These are phyloP conservation scores for Lacerta agilis DNA, from an alignment of 2,797 vertebrate species.

Conservation along the genomic window DNA sequence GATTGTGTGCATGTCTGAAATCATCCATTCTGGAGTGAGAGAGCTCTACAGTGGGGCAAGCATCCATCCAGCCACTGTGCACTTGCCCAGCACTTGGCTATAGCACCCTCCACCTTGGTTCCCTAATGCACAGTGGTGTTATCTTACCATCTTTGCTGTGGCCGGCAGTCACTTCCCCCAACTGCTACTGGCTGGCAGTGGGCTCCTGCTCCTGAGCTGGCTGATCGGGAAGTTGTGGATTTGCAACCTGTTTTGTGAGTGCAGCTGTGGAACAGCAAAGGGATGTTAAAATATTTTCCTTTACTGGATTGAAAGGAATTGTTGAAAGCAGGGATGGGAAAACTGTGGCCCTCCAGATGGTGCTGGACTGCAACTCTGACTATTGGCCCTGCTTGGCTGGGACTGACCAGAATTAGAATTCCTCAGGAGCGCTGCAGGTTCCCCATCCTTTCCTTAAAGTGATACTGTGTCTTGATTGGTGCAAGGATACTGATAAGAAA, in stretches of 20 bases:
- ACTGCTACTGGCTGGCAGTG: background rate
- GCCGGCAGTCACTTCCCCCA: background rate
- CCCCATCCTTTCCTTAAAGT: background rate
- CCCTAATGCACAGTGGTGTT: background rate
- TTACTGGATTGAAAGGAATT: background rate
- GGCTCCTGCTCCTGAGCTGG: constrained; percentile 13
- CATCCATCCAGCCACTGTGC: background rate
- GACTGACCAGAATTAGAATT: no score
- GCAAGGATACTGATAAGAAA: background rate
- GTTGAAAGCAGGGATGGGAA: background rate
- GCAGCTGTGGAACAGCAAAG: background rate
- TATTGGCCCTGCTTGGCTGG: no score
- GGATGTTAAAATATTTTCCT: background rate
- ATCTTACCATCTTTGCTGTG: no score
- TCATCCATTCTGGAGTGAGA: constrained; percentile 28
- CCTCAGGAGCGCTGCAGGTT: no score
- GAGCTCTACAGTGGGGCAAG: constrained; percentile 14
- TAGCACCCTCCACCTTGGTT: no score
- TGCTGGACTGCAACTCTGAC: no score
- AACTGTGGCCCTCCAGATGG: no score
- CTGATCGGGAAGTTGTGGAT: constrained; percentile 30
- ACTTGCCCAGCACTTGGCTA: background rate
- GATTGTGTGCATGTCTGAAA: constrained; percentile 18
- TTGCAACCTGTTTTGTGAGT: background rate
- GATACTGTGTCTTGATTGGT: background rate